Conservation (phyloP, 92 coral and sea anemone genomes). For the Muricea muricata region DNA sequence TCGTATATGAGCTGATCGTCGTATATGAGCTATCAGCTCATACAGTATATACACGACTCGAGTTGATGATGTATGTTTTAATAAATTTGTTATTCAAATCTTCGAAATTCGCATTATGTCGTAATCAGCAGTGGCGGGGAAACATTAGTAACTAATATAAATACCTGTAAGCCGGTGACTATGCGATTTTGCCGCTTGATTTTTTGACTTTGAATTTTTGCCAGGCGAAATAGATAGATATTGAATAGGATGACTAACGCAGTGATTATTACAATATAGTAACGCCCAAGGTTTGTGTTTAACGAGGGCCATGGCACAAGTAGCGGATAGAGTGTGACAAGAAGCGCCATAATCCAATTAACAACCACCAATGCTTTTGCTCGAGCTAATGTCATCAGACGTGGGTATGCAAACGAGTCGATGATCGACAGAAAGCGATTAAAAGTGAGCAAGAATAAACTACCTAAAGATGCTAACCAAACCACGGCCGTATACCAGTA, state of each 20-base stretch:
- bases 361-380: background rate
- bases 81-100: too few relatives aligned
- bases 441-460: slow-evolving; percentile 23
- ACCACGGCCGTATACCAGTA: slow-evolving; percentile 1
- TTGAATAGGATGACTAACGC: background rate
- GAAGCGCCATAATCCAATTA: background rate
- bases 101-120: background rate
- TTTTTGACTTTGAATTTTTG: background rate
- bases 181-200: background rate
- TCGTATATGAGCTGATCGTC: too few relatives aligned
- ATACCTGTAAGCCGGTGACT: slow-evolving; percentile 22
- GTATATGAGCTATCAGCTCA: too few relatives aligned
- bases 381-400: slow-evolving; percentile 14
- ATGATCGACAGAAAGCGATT: slow-evolving; percentile 24
- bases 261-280: background rate
- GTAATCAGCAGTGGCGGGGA: background rate
- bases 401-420: background rate
- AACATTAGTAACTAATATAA: background rate
- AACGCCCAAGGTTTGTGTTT: slow-evolving; percentile 7
- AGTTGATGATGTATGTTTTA: too few relatives aligned
- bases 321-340: background rate
- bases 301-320: background rate
- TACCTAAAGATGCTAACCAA: slow-evolving; percentile 26
- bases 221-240: background rate
- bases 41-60: too few relatives aligned